Base-by-base conservation (phyloP, 2,797 vertebrate species). In the Halcyon chelicuti region DNA sequence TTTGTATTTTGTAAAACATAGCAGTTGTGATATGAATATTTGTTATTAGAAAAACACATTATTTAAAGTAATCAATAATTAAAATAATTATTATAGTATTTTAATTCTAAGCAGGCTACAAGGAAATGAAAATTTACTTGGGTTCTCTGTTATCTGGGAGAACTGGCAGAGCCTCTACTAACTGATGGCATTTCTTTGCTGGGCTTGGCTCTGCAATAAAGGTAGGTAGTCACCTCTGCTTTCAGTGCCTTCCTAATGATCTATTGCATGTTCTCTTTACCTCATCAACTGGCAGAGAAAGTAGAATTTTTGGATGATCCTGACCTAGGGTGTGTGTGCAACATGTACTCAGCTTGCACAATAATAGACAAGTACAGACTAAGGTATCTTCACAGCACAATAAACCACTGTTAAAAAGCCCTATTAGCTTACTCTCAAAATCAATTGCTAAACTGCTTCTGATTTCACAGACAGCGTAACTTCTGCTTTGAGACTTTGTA, bases 221-320 rank as follows among this genome's bases (percentile, higher is more conserved):
- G 19, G 51, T 51, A 37, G 40, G 57, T 29, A 63, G 37, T 35
- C 73, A 74, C 6, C 15, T 55, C 35, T 87, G 7, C 47, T 76
- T 81, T 73, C 73, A 83, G 20, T 52, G 26, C 49, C 26, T 77
- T 84, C 61, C 31, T 55, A 29, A 76, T 25, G 16, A 71, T 46
- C 78, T 67, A 7, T 20, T 40, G 19, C 35, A 31, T 2, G 6
- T 33, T 63, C 39, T 42, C 16, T 77, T 67, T 52, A 44, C 22
- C 23, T 78, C 0, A 0, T 25, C 35, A 75, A 1, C 0, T 74
- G 63, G 33, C 20, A 85, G 40, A 87, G 55, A 49, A 75, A 61
- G 73, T 17, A 54, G 66, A 40, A 17, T 5, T 73, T 81, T 81
- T 5, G 1, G 65, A 67, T 80, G 86, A 93, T 72, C 39, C 51